Percentiles rank a stretch among this genome's conserved stretches.
Conservation (phyloP, 2,888 invertebrate genomes). For the Anthophora plumipes region DNA sequence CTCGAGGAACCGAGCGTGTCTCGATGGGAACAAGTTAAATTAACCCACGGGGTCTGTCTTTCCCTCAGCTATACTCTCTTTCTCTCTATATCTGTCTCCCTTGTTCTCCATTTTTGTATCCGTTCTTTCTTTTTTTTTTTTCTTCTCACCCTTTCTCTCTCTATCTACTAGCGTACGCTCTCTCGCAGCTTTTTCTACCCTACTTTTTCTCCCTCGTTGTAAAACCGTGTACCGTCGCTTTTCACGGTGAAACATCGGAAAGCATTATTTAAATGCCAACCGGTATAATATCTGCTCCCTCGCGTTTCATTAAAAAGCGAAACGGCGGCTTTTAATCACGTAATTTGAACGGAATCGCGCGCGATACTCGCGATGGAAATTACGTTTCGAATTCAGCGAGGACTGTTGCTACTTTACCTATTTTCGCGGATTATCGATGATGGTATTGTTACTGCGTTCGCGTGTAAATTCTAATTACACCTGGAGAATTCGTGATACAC, state of each 20-base stretch:
- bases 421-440: slow-evolving; percentile 13
- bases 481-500: not conserved
- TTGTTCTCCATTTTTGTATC: not conserved
- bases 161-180: not conserved
- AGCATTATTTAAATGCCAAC: slow-evolving; percentile 46
- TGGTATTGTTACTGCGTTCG: not conserved
- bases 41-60: slow-evolving; percentile 50
- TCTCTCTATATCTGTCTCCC: not conserved
- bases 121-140: not conserved
- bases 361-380: slow-evolving; percentile 27
- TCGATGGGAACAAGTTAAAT: slow-evolving; percentile 63
- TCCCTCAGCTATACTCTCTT: not conserved
- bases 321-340: slow-evolving; percentile 38
- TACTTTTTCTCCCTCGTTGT: not conserved
- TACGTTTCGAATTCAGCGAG: slow-evolving; percentile 16
- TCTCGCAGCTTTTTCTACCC: not conserved
- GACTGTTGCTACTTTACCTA: not conserved
- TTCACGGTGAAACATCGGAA: slow-evolving; percentile 43
- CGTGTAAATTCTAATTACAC: slow-evolving; percentile 9
- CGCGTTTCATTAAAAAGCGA: slow-evolving; percentile 46
- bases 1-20: slow-evolving; percentile 53
- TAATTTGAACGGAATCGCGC: slow-evolving; percentile 23
- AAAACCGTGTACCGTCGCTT: slow-evolving; percentile 1
- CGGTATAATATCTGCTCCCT: slow-evolving; percentile 47
- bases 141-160: not conserved